phyloP scores from a whole-genome alignment of 2,113 vertebrate genomes.

The Alexandromys fortis region DNA sequence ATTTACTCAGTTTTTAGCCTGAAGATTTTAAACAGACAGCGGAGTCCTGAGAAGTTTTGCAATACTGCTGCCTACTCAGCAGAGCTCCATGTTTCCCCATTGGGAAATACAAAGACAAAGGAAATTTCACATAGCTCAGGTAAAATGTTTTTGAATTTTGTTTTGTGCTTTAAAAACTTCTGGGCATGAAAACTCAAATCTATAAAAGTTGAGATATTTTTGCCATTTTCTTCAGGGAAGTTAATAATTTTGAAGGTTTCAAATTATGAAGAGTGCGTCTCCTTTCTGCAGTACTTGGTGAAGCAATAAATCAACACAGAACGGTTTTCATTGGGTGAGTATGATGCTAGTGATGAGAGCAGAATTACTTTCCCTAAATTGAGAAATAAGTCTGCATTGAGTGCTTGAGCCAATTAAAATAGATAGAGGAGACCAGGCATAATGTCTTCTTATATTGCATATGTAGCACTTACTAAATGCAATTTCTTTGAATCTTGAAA shows the following conservation, averaged over 20 bases:
- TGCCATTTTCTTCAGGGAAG: constrained; percentile 81
- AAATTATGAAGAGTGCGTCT: constrained; percentile 62
- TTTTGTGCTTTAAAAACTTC: constrained; percentile 31
- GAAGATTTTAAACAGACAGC: not conserved
- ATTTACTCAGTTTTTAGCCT: not conserved
- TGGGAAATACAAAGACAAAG: not conserved
- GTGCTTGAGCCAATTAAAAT: constrained; percentile 54
- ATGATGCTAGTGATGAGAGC: constrained; percentile 50
- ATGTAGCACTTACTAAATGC: constrained; percentile 42
- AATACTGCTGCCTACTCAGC: not conserved
- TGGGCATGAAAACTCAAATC: constrained; percentile 80
- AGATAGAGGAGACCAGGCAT: constrained; percentile 27
- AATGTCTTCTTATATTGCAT: constrained; percentile 38
- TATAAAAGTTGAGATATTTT: constrained; percentile 75
- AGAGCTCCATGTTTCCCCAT: not conserved
- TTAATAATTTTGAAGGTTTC: constrained; percentile 74
- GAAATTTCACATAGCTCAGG: not conserved
- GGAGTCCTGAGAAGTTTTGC: not conserved
- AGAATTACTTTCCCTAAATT: constrained; percentile 59
- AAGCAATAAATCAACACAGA: constrained; percentile 55
- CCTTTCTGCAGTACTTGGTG: not conserved
- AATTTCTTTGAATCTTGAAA: constrained; percentile 48
- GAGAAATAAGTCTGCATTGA: constrained; percentile 54
- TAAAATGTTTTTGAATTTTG: not conserved
- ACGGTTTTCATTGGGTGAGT: constrained; percentile 45